phyloP scores from a whole-genome alignment of 2,888 invertebrate genomes.

The Eurois occulta region DNA sequence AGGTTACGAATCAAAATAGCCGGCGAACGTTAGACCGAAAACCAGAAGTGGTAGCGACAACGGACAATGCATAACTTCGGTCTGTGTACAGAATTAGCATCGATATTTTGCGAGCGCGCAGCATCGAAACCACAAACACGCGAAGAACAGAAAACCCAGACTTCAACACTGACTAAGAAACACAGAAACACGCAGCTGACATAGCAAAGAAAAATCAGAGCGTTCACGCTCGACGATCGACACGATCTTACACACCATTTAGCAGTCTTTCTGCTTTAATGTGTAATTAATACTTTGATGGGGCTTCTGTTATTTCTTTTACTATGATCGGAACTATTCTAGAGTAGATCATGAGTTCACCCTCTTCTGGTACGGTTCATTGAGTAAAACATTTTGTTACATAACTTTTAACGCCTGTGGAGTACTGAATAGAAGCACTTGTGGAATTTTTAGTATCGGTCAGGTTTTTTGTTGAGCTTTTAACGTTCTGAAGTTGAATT shows the following conservation, averaged over 20 bases:
- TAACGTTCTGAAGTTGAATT: neutral
- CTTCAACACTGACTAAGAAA: neutral
- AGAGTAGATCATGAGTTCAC: slow-evolving; percentile 76
- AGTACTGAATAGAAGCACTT: slow-evolving; percentile 3
- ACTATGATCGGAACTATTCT: slow-evolving; percentile 70
- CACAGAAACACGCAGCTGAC: neutral
- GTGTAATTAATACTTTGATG: neutral
- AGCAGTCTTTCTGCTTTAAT: neutral
- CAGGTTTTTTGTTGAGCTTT: slow-evolving; percentile 13
- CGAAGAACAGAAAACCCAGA: slow-evolving; percentile 43
- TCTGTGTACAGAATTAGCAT: slow-evolving; percentile 85
- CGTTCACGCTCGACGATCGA: neutral
- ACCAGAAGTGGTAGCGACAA: slow-evolving; percentile 83
- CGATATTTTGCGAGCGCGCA: slow-evolving; percentile 80
- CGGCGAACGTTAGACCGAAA: slow-evolving; percentile 78
- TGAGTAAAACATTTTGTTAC: slow-evolving; percentile 72
- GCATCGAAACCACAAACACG: slow-evolving; percentile 60
- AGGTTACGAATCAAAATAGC: slow-evolving; percentile 77
- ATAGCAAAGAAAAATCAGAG: neutral
- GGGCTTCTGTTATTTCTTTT: slow-evolving; percentile 43
- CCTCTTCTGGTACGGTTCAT: slow-evolving; percentile 71
- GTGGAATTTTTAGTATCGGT: slow-evolving; percentile 7
- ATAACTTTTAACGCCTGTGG: slow-evolving; percentile 58
- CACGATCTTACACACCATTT: neutral
- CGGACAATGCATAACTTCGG: slow-evolving; percentile 86